Conservation (phyloP, 1,140 invertebrate genomes). For the Papilio glaucus region DNA sequence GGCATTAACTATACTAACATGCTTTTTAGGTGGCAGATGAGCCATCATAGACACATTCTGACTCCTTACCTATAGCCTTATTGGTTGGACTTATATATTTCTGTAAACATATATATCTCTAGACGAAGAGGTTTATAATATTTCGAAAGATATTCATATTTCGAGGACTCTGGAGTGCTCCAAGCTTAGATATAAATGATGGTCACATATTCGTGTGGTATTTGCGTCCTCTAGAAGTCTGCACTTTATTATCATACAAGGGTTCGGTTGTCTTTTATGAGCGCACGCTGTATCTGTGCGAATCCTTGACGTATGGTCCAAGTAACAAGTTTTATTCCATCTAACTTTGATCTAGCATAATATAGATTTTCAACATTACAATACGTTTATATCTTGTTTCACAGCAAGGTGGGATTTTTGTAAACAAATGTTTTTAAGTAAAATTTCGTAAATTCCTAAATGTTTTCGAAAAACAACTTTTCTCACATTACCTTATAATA, state of each 20-base stretch:
- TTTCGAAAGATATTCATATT: slow-evolving; percentile 3
- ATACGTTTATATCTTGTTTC: no score
- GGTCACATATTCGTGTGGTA: background rate
- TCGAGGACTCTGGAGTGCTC: background rate
- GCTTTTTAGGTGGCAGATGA: no score
- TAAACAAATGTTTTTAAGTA: no score
- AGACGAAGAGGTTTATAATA: background rate
- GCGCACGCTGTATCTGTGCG: slow-evolving; percentile 33
- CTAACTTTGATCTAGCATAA: background rate
- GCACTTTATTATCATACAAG: slow-evolving; percentile 42
- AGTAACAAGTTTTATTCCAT: background rate
- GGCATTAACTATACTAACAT: no score
- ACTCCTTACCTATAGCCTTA: no score
- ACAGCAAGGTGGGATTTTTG: no score
- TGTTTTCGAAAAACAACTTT: no score
- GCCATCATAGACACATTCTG: no score
- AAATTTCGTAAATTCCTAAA: no score
- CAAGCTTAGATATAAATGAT: slow-evolving; percentile 1
- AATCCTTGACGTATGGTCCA: slow-evolving; percentile 27
- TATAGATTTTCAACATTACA: no score
- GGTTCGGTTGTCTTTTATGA: slow-evolving; percentile 47
- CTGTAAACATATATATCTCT: no score
- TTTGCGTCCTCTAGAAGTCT: slow-evolving; percentile 36
- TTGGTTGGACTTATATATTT: background rate
- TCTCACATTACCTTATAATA: no score